These are phyloP conservation scores for Astatoreochromis straeleni DNA, from an alignment of 2,113 vertebrate species.

Conservation along the genomic window DNA sequence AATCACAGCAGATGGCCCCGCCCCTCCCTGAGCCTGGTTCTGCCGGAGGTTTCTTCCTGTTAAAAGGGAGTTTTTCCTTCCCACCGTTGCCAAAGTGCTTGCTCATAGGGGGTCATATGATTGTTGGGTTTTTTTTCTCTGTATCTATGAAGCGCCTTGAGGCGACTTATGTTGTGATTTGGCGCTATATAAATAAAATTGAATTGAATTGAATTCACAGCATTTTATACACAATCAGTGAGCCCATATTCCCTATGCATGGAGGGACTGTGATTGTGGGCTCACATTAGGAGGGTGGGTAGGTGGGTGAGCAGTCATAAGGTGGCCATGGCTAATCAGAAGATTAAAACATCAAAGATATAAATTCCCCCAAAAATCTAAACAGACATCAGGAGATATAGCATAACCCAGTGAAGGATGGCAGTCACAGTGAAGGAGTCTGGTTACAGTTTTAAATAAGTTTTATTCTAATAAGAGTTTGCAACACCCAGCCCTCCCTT, in stretches of 20 bases:
- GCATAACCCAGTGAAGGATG: neutral
- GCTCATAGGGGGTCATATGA: too few species aligned
- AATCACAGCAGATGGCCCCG: too few species aligned
- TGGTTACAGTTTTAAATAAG: neutral
- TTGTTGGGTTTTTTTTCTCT: too few species aligned
- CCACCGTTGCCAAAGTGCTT: too few species aligned
- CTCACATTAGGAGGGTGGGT: neutral
- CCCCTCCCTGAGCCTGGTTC: too few species aligned
- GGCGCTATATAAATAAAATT: too few species aligned
- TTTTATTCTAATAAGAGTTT: neutral
- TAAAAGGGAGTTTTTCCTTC: too few species aligned
- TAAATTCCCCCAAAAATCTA: neutral
- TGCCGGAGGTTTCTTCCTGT: too few species aligned
- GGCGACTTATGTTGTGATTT: too few species aligned
- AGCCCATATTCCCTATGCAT: neutral
- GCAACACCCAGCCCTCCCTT: neutral
- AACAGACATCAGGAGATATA: neutral
- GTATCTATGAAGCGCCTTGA: too few species aligned
- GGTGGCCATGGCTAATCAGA: neutral
- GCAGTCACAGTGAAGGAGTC: neutral
- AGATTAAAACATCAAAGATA: neutral
- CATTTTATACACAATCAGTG: neutral
- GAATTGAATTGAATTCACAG: too few species aligned
- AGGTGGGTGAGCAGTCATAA: neutral
- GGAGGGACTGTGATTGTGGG: neutral